A percentile compares a stretch with the other conserved stretches of the same genome.
phyloP scores from a whole-genome alignment of 2,113 vertebrate genomes.

The Globicephala melas region DNA sequence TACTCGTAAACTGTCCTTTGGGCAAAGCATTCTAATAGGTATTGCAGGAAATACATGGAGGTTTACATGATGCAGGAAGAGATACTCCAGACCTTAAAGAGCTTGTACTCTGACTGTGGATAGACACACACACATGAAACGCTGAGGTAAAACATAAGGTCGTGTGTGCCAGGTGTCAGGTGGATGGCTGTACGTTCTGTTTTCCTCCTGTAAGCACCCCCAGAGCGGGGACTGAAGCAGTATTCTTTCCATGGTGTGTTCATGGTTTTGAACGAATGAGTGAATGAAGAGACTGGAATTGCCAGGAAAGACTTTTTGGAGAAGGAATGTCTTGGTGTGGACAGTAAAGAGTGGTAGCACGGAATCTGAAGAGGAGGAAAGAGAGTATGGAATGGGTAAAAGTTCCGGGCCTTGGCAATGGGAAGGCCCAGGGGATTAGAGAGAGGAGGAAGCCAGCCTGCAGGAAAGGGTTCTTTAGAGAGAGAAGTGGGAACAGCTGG shows the following conservation, averaged over 20 bases:
- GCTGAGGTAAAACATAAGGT: not conserved
- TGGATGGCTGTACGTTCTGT: no score
- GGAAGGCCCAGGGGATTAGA: not conserved
- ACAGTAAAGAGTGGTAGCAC: not conserved
- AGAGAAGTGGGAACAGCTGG: not conserved
- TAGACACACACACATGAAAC: not conserved
- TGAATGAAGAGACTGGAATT: not conserved
- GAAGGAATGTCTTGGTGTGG: not conserved
- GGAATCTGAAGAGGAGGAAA: not conserved
- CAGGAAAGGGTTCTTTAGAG: not conserved
- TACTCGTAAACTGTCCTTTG: not conserved
- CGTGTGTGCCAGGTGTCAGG: not conserved
- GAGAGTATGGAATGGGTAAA: not conserved
- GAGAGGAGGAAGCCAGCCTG: not conserved
- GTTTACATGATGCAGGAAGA: not conserved
- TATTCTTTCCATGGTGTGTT: not conserved
- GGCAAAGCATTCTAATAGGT: not conserved
- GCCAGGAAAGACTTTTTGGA: not conserved
- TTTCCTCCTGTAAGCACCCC: no score
- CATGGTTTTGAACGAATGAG: not conserved
- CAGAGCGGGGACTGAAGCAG: not conserved
- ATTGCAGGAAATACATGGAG: not conserved
- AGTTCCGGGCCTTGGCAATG: not conserved
- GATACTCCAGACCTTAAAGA: not conserved
- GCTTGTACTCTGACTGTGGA: not conserved